Evolutionary conservation across 2,113 vertebrate genomes (phyloP).

Genomic region (Pimephales promelas): DNA sequence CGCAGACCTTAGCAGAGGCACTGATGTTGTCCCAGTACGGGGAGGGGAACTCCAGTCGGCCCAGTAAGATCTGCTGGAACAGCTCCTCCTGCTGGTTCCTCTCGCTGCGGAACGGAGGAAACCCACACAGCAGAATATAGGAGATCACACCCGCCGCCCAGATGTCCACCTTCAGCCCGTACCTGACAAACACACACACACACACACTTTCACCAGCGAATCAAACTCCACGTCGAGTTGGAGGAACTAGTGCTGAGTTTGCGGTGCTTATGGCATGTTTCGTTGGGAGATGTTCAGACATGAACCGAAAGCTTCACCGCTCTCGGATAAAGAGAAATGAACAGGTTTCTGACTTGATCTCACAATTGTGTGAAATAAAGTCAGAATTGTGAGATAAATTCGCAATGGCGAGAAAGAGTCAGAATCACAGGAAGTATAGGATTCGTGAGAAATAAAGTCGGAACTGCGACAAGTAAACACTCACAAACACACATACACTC

Average conservation of each 20-base stretch:
- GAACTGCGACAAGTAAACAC: too few relatives aligned
- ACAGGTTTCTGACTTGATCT: background rate
- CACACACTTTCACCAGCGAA: too few relatives aligned
- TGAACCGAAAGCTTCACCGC: background rate
- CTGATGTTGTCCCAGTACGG: slow-evolving; percentile 98
- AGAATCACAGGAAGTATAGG: too few relatives aligned
- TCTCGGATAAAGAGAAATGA: background rate
- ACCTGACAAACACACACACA: slow-evolving; percentile 71
- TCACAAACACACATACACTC: too few relatives aligned
- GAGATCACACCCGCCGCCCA: slow-evolving; percentile 98
- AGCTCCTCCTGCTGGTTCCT: slow-evolving; percentile 96
- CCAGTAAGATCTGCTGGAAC: slow-evolving; percentile 96
- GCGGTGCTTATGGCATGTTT: background rate
- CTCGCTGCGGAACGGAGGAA: slow-evolving; percentile 97
- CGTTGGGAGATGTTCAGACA: background rate
- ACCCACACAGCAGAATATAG: slow-evolving; percentile 96
- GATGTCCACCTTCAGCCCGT: slow-evolving; percentile 96
- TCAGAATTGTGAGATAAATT: too few relatives aligned
- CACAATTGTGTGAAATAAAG: too few relatives aligned
- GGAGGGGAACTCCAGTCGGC: slow-evolving; percentile 94
- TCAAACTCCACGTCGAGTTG: too few relatives aligned
- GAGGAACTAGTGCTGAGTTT: background rate
- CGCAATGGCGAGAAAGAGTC: too few relatives aligned
- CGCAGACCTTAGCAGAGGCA: slow-evolving; percentile 73
- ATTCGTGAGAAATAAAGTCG: too few relatives aligned